Percentiles rank a stretch among this genome's conserved stretches.
phyloP scores from a whole-genome alignment of 2,888 invertebrate species.

The Drosophila dives region DNA sequence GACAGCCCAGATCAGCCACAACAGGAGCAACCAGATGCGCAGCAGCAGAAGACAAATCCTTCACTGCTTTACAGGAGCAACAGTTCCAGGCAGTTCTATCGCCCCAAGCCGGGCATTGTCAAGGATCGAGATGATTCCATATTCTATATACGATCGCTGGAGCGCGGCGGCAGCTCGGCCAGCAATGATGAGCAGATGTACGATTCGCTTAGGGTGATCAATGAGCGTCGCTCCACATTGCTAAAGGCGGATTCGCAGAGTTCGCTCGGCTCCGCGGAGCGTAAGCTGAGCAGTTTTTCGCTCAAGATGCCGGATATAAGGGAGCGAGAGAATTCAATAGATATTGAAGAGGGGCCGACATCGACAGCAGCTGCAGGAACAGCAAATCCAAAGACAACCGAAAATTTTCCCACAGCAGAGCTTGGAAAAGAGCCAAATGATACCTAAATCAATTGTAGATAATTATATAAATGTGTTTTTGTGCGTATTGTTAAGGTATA shows the following conservation, averaged over 20 bases:
- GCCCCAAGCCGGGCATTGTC: constrained; percentile 81
- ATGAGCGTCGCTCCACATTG: constrained; percentile 83
- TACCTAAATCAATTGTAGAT: constrained; percentile 33
- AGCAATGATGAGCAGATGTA: constrained; percentile 78
- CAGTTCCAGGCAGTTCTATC: constrained; percentile 84
- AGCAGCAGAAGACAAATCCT: constrained; percentile 36
- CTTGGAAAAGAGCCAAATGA: constrained; percentile 3
- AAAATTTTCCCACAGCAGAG: constrained; percentile 13
- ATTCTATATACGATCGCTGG: constrained; percentile 76
- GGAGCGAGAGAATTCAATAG: constrained; percentile 69
- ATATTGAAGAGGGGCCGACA: constrained; percentile 53
- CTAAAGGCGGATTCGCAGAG: constrained; percentile 83
- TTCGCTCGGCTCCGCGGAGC: constrained; percentile 74
- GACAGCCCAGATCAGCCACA: constrained; percentile 38
- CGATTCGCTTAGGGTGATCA: constrained; percentile 84
- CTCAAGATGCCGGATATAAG: constrained; percentile 74
- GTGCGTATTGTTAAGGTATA: constrained; percentile 24
- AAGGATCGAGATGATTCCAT: constrained; percentile 83
- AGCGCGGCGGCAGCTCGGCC: constrained; percentile 52
- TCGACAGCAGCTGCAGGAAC: constrained; percentile 7
- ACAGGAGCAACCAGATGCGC: constrained; percentile 1
- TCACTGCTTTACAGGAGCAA: constrained; percentile 81
- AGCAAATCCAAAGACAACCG: constrained; percentile 2
- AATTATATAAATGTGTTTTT: constrained; percentile 27
- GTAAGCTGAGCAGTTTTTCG: constrained; percentile 74